Conservation (phyloP, 2,797 vertebrate genomes). For the Crocidura indochinensis region DNA sequence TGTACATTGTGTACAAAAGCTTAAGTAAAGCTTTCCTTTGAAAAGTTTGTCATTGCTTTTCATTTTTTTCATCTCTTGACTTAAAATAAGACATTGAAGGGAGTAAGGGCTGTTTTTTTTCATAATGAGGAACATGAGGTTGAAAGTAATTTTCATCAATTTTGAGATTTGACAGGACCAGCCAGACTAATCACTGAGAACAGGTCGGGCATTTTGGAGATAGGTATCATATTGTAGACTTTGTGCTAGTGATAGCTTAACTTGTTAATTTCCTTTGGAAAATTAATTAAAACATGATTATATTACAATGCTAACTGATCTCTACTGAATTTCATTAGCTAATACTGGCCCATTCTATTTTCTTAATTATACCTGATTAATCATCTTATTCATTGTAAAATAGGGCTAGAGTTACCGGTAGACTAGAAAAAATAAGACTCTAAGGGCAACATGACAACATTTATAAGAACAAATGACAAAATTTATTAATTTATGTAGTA, state of each 20-base stretch:
- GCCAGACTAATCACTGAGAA: neutral
- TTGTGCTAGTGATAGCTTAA: conserved; percentile 2
- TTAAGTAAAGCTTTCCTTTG: conserved; percentile 54
- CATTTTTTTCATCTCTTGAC: neutral
- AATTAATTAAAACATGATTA: neutral
- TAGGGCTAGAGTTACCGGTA: too few species aligned
- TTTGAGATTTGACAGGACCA: neutral
- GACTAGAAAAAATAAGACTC: too few species aligned
- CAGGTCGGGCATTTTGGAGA: neutral
- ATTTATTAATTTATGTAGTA: too few species aligned
- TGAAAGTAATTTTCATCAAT: neutral
- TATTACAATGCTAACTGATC: conserved; percentile 1
- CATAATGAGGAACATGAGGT: neutral
- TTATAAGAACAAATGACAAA: too few species aligned
- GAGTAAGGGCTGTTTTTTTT: conserved; percentile 35
- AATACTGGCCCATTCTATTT: neutral
- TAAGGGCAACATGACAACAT: too few species aligned
- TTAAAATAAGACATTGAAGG: neutral
- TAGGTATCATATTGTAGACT: neutral
- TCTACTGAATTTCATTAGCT: conserved; percentile 20
- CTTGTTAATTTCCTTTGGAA: conserved; percentile 14
- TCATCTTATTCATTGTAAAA: neutral
- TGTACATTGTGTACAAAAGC: conserved; percentile 33
- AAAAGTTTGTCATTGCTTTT: neutral
- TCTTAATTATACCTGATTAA: neutral